These are phyloP conservation scores for Xiphorhynchus elegans DNA, from an alignment of 2,113 vertebrate species.

Conservation along the genomic window DNA sequence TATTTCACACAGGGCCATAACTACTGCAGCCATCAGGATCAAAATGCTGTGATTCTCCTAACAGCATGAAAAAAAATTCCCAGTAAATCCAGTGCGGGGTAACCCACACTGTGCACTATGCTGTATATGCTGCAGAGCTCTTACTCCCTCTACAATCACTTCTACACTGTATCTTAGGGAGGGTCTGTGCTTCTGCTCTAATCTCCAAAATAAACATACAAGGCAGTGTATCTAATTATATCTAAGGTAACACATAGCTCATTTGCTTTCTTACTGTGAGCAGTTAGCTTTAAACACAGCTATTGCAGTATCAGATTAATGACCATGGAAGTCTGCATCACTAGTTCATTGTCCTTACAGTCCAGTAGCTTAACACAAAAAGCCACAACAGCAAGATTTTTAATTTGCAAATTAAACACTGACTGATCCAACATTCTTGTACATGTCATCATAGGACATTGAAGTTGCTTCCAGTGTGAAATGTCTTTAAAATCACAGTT, in stretches of 20 bases:
- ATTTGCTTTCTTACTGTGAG: not conserved
- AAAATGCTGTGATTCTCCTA: not conserved
- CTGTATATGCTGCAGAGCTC: not conserved
- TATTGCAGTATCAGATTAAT: constrained; percentile 22
- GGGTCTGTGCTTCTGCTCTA: not conserved
- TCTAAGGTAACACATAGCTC: constrained; percentile 4
- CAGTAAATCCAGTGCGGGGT: not conserved
- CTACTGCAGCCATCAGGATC: not conserved
- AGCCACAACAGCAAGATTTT: constrained; percentile 7
- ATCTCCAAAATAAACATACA: constrained; percentile 7
- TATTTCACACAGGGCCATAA: not conserved
- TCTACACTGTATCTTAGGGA: not conserved
- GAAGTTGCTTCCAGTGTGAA: constrained; percentile 20
- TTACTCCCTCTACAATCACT: not conserved
- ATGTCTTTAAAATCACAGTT: not conserved
- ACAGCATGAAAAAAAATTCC: not conserved
- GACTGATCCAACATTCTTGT: constrained; percentile 33
- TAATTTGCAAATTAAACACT: constrained; percentile 44
- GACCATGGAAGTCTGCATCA: not conserved
- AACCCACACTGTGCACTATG: not conserved
- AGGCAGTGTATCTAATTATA: not conserved
- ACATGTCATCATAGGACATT: constrained; percentile 15
- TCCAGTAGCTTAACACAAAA: constrained; percentile 26
- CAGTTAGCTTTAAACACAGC: not conserved
- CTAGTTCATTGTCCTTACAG: constrained; percentile 12